Base-by-base conservation (phyloP, 2,888 invertebrate genomes). In the Euphydryas editha region DNA sequence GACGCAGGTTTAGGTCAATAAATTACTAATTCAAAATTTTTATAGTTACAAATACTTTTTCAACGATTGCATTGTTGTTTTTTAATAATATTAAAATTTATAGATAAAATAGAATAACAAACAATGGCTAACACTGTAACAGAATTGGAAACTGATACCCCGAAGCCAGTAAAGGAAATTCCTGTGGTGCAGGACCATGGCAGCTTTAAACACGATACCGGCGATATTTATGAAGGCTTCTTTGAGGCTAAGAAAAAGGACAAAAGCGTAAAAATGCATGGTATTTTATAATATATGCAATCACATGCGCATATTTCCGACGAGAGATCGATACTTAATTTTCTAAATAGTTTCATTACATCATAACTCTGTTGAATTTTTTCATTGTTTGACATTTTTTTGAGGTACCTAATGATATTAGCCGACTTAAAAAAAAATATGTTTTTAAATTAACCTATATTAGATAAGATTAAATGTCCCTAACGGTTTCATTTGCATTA, bases 171-270 rank as follows among this genome's bases (percentile, higher is more conserved):
- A 2, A 88, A 90, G 65, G 81, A 81, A 57, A 56, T 86, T 0
- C 73, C 77, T 0, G 76, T 88, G 0, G 76, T 90, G 1, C 84
- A 84, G 20, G 91, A 87, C 63, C 75, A 81, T 10, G 92, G 87
- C 0, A 78, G 81, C 46, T 95, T 95, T 75, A 71, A 74, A 11
- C 93, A 94, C 72, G 79, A 85, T 0, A 95, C 95, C 54, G 94
- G 94, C 0, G 95, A 95, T 71, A 83, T 73, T 2, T 95, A 95
- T 70, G 84, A 89, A 1, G 95, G 95, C 0, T 90, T 80, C 59
- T 95, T 93, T 73, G 93, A 93, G 75, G 92, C 93, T 0, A 93
- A 93, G 79, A 90, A 92, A 72, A 93, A 88, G 71, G 93, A 87
- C 63, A 81, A 76, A 18, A 75, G 73, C 39, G 74, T 90, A 20